Evolutionary conservation across 2,797 vertebrate species (phyloP), one percentile per base, ranked within the genome.

Genomic region (Sitta carolinensis): DNA sequence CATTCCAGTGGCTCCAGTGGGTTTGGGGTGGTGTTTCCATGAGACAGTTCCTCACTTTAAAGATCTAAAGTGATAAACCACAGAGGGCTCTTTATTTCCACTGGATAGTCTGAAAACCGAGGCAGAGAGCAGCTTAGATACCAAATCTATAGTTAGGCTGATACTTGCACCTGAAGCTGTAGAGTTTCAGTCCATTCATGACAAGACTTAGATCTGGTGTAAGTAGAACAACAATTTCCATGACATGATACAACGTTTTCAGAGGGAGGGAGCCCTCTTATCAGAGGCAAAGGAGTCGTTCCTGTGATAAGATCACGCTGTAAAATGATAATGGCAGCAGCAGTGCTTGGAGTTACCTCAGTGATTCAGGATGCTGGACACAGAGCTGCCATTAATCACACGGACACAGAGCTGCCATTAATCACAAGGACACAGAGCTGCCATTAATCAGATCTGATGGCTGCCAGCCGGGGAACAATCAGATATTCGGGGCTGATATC

Each of bases 1-100:
- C 0, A 1, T 67, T 43, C 58, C 32, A 30, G 40, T 1, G 1
- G 34, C 27, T 68, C 51, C 57, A 6, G 19, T 21, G 55, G n/a
- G n/a, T 52, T 77, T 79, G 62, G 50, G 21, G 11, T 16, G n/a
- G 55, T 38, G 32, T 69, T 22, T 64, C 27, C 34, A 2, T 27
- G 54, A 69, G 58, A 17, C 18, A 32, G 30, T 15, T 70, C 32
- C 51, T 91, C 13, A 15, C 11, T 43, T 76, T 30, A 63, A 59
- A 90, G 62, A 51, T 59, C 11, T 48, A 1, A 40, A 77, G n/a
- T 6, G 70, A 34, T 67, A 63, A 93, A 79, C n/a, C 72, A n/a
- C 25, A 74, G 34, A 74, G 36, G 32, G 17, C 57, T 57, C 54
- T 70, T 69, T 7, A 59, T 50, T 91, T 77, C 79, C 82, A n/a